Conservation (phyloP, 2,113 vertebrate species). For the Tricholaema leucomelas region DNA sequence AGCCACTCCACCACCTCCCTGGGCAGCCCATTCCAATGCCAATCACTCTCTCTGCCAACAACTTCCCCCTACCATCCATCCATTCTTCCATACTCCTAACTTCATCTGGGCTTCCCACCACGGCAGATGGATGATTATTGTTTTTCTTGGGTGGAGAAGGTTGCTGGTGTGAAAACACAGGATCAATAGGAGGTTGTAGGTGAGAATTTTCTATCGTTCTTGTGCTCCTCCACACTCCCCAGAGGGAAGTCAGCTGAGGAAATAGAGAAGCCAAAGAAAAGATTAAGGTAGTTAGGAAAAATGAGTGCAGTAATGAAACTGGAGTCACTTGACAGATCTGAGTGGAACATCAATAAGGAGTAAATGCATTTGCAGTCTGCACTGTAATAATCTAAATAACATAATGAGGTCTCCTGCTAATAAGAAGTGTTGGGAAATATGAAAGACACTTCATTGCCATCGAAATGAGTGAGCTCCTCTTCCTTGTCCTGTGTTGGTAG, state of each 20-base stretch:
- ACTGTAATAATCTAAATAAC: slow-evolving; percentile 21
- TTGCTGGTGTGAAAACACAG: not conserved
- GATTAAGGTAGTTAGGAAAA: slow-evolving; percentile 37
- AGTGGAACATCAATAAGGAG: slow-evolving; percentile 38
- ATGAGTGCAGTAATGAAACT: slow-evolving; percentile 40
- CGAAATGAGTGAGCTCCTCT: slow-evolving; percentile 12
- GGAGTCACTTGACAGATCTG: slow-evolving; percentile 29
- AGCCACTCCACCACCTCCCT: no score
- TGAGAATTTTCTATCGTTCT: slow-evolving; percentile 23
- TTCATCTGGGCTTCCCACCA: not conserved
- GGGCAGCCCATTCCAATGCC: no score
- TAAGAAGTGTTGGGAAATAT: not conserved
- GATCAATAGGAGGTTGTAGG: not conserved
- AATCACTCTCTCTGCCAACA: no score
- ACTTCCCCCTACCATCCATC: no score
- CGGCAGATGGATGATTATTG: not conserved
- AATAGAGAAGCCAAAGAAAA: slow-evolving; percentile 23
- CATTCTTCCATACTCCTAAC: not conserved
- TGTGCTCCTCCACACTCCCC: not conserved
- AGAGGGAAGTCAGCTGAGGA: slow-evolving; percentile 5
- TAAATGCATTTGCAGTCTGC: slow-evolving; percentile 12
- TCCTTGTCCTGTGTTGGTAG: not conserved
- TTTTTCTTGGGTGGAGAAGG: not conserved
- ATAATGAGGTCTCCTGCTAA: slow-evolving; percentile 26
- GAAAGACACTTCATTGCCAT: not conserved